Evolutionary conservation across 2,888 invertebrate genomes (phyloP).

Genomic region (Chouioia cunea): DNA sequence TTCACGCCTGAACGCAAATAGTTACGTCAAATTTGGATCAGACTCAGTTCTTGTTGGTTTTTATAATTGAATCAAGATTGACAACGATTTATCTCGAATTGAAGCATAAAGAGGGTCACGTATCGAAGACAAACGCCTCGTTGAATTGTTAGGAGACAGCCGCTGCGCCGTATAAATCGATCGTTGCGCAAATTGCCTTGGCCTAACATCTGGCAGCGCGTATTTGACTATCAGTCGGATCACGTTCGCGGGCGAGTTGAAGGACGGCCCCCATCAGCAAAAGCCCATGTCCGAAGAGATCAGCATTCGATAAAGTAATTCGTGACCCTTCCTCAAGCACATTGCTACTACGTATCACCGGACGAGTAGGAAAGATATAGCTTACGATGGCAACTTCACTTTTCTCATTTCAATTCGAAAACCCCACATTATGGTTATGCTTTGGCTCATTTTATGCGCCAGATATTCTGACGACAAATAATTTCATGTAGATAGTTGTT

Average conservation of each 20-base stretch:
- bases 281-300: conserved; percentile 46
- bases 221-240: conserved; percentile 58
- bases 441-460: background rate
- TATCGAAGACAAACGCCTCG: background rate
- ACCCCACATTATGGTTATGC: conserved; percentile 5
- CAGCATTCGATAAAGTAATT: conserved; percentile 55
- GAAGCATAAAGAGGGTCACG: background rate
- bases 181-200: conserved; percentile 57
- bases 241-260: conserved; percentile 53
- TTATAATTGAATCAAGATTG: conserved; percentile 15
- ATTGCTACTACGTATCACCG: background rate
- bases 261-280: conserved; percentile 45
- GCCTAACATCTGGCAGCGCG: conserved; percentile 53
- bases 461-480: too few relatives aligned
- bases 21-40: too few relatives aligned
- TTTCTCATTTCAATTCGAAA: conserved; percentile 30
- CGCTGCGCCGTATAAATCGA: conserved; percentile 51
- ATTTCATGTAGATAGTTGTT: too few relatives aligned
- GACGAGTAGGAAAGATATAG: conserved; percentile 22
- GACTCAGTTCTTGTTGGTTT: background rate
- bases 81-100: background rate
- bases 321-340: conserved; percentile 27
- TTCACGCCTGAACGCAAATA: too few relatives aligned
- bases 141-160: conserved; percentile 1
- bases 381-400: conserved; percentile 14